Evolutionary conservation across 1,140 invertebrate genomes (phyloP).

Genomic region (Neodiprion virginianus): DNA sequence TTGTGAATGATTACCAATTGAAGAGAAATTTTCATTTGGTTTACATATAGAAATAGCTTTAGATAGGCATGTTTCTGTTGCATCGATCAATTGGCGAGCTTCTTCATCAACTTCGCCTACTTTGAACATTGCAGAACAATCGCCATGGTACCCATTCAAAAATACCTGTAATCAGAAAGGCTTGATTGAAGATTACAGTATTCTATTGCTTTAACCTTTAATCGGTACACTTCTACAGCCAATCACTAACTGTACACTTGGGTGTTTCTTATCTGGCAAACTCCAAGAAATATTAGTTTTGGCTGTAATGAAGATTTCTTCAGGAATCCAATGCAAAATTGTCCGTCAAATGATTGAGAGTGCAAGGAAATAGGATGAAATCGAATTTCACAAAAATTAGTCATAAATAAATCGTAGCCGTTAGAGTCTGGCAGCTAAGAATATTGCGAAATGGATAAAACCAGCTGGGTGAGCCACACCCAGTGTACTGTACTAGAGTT

Average conservation of each 20-base stretch:
- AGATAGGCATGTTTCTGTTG: conserved; percentile 76
- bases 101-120: conserved; percentile 82
- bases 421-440: not conserved
- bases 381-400: not conserved
- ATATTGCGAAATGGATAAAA: not conserved
- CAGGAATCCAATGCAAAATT: not conserved
- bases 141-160: conserved; percentile 88
- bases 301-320: not conserved
- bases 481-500: conserved; percentile 9
- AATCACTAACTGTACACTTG: not conserved
- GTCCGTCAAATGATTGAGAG: not conserved
- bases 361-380: not conserved
- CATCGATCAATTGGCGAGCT: conserved; percentile 72
- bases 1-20: conserved; percentile 70
- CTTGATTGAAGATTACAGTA: not conserved
- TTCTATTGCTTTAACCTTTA: not conserved
- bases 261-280: not conserved
- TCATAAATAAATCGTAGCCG: not conserved
- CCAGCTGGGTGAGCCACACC: not conserved
- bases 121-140: conserved; percentile 87
- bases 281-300: not conserved
- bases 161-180: conserved; percentile 72
- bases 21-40: conserved; percentile 74
- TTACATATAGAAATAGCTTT: conserved; percentile 80
- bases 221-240: not conserved